phyloP scores from a whole-genome alignment of 1,140 invertebrate genomes.

The Capitella teleta region DNA sequence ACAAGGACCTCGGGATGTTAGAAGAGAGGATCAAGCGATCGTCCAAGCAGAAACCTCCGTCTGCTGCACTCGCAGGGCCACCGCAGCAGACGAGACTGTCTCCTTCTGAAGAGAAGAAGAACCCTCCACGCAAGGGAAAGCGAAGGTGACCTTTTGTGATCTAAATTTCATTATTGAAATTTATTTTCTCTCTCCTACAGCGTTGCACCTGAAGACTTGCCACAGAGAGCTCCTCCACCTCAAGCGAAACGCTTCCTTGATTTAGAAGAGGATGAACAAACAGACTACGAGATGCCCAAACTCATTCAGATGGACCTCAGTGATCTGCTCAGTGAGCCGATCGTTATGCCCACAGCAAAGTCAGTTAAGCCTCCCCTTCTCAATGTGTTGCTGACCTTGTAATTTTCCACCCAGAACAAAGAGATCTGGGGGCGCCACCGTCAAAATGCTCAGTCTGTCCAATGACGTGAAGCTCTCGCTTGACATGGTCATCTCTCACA shows the following conservation, averaged over 20 bases:
- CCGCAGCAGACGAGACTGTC: not conserved
- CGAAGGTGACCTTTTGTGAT: not conserved
- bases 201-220: no score
- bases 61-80: not conserved
- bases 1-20: constrained; percentile 84
- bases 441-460: constrained; percentile 26
- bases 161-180: no score
- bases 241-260: no score
- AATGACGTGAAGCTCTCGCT: constrained; percentile 37
- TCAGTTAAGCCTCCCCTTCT: not conserved
- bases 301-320: constrained; percentile 44
- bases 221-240: no score
- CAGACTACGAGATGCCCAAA: constrained; percentile 32
- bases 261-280: no score
- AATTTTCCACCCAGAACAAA: no score
- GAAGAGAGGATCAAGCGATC: constrained; percentile 72
- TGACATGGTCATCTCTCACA: constrained; percentile 51
- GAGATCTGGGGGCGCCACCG: no score
- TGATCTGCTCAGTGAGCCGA: constrained; percentile 34
- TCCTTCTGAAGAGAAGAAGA: not conserved
- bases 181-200: no score
- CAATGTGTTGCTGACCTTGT: no score
- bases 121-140: not conserved
- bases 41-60: constrained; percentile 20
- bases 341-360: constrained; percentile 20